Evolutionary conservation across 2,888 invertebrate genomes (phyloP).

Genomic region (Cryptops parisi): DNA sequence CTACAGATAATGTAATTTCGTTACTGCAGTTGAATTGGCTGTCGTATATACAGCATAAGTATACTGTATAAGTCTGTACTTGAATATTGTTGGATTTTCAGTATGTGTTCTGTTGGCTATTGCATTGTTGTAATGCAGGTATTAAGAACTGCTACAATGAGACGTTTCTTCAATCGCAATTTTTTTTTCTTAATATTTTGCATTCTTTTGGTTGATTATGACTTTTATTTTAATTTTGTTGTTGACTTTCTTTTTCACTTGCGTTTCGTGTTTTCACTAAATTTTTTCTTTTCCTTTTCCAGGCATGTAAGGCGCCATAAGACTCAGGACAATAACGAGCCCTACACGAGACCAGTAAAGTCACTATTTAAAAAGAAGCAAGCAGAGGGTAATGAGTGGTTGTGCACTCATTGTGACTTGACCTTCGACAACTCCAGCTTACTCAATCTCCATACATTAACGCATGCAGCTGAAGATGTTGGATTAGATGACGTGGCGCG

Average conservation of each 20-base stretch:
- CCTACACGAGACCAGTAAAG: conserved; percentile 25
- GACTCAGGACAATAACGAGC: conserved; percentile 23
- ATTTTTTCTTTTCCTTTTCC: conserved; percentile 3
- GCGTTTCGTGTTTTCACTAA: neutral
- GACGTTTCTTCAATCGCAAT: too few species aligned
- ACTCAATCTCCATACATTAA: conserved; percentile 39
- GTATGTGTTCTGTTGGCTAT: too few species aligned
- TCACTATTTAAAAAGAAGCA: conserved; percentile 29
- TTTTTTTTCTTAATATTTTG: conserved; percentile 2
- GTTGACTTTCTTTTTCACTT: neutral
- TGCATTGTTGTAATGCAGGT: too few species aligned
- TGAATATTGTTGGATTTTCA: too few species aligned
- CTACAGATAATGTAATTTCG: neutral
- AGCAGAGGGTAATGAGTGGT: conserved; percentile 21
- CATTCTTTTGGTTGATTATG: too few species aligned
- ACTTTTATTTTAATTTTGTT: neutral
- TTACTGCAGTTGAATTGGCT: too few species aligned
- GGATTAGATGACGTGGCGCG: conserved; percentile 25
- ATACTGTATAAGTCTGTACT: too few species aligned
- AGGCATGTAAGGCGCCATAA: conserved; percentile 22
- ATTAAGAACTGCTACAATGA: too few species aligned
- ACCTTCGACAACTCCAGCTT: conserved; percentile 33
- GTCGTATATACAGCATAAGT: too few species aligned
- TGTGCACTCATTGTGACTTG: conserved; percentile 26
- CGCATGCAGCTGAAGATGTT: conserved; percentile 36